These are phyloP conservation scores for Sisor rabdophorus DNA, from an alignment of 2,113 vertebrate species.

Conservation along the genomic window DNA sequence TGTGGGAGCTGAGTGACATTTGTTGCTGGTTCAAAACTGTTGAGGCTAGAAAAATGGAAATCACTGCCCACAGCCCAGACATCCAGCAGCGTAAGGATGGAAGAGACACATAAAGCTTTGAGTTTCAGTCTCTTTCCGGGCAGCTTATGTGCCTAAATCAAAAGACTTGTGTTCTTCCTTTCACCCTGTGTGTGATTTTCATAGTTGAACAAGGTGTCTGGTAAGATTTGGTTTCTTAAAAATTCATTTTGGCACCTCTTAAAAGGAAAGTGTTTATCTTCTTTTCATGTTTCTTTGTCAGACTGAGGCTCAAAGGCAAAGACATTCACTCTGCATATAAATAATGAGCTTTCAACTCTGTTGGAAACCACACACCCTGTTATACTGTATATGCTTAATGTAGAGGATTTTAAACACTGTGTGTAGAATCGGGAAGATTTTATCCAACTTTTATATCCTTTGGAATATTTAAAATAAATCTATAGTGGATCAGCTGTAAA, in stretches of 20 bases:
- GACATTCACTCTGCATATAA: slow-evolving; percentile 22
- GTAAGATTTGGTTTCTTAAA: slow-evolving; percentile 61
- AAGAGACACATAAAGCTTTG: not conserved
- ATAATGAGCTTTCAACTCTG: slow-evolving; percentile 16
- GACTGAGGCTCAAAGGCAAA: slow-evolving; percentile 10
- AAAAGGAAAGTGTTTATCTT: slow-evolving; percentile 48
- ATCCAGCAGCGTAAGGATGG: not conserved
- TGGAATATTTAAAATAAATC: too few relatives aligned
- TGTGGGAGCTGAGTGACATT: not conserved
- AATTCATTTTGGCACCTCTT: slow-evolving; percentile 62
- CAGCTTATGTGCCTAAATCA: slow-evolving; percentile 42
- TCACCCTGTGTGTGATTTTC: slow-evolving; percentile 51
- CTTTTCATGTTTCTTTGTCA: slow-evolving; percentile 18
- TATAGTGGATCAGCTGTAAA: too few relatives aligned
- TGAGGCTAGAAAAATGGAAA: slow-evolving; percentile 3
- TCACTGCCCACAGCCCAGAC: slow-evolving; percentile 5
- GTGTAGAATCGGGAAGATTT: too few relatives aligned
- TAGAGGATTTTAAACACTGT: not conserved
- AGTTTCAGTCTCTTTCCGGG: slow-evolving; percentile 4
- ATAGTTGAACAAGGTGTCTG: slow-evolving; percentile 38
- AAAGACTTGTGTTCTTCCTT: slow-evolving; percentile 51
- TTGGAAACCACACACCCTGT: not conserved
- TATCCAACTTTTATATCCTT: too few relatives aligned
- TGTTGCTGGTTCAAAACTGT: not conserved
- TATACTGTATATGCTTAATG: not conserved